Conservation (phyloP, 2,113 vertebrate species). For the Mola mola region DNA sequence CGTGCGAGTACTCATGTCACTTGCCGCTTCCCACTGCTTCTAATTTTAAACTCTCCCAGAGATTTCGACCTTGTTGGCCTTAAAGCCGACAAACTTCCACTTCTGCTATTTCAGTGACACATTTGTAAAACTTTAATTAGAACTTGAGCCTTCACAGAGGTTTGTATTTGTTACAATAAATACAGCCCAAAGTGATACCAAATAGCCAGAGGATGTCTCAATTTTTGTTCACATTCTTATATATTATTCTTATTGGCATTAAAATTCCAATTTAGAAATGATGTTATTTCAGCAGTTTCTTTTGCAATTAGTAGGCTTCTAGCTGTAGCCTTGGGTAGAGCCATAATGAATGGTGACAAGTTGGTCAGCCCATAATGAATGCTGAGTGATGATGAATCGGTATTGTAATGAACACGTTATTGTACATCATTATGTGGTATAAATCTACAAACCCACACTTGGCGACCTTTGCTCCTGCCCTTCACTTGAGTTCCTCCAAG, state of each 20-base stretch:
- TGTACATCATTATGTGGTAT: slow-evolving; percentile 10
- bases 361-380: slow-evolving; percentile 9
- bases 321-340: neutral
- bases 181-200: neutral
- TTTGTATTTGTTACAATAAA: neutral
- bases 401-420: slow-evolving; percentile 31
- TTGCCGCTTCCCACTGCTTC: neutral
- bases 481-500: slow-evolving; percentile 16
- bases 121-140: slow-evolving; percentile 5
- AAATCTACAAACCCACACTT: neutral
- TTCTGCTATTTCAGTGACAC: slow-evolving; percentile 4
- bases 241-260: neutral
- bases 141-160: neutral
- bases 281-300: neutral
- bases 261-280: neutral
- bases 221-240: neutral
- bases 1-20: neutral
- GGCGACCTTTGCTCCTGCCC: slow-evolving; percentile 13
- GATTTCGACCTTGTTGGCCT: neutral
- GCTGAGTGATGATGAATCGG: slow-evolving; percentile 15
- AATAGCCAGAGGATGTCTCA: too few relatives aligned
- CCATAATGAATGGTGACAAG: slow-evolving; percentile 27
- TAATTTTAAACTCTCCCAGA: slow-evolving; percentile 23
- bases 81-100: neutral
- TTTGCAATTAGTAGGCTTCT: neutral